Conservation (phyloP, 2,797 vertebrate species). For the Netta rufina region DNA sequence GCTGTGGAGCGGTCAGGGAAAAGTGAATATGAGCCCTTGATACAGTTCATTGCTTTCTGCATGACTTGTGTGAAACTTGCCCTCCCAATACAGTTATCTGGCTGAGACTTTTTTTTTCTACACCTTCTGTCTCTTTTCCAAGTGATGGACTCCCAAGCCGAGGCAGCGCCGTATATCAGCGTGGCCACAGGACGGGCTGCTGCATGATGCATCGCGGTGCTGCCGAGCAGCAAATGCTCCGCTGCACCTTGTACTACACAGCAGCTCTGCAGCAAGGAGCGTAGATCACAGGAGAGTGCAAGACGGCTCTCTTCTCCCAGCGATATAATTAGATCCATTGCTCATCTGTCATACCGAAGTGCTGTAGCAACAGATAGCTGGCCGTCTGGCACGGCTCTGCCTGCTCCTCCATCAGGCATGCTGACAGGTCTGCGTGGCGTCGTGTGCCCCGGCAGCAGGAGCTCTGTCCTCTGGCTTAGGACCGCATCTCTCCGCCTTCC, state of each 20-base stretch:
- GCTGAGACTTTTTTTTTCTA: slow-evolving; percentile 47
- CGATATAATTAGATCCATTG: slow-evolving; percentile 70
- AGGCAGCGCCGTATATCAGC: neutral
- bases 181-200: neutral
- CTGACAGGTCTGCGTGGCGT: slow-evolving; percentile 13
- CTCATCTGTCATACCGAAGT: slow-evolving; percentile 71
- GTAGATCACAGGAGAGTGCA: slow-evolving; percentile 41
- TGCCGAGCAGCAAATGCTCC: neutral
- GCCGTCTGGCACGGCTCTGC: slow-evolving; percentile 58
- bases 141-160: slow-evolving; percentile 1
- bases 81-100: neutral
- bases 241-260: neutral
- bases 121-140: slow-evolving; percentile 10
- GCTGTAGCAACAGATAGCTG: slow-evolving; percentile 52
- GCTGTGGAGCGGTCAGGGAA: neutral
- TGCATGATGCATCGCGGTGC: neutral
- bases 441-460: slow-evolving; percentile 38
- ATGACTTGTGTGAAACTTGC: neutral
- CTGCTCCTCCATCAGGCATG: slow-evolving; percentile 34
- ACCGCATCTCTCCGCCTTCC: neutral
- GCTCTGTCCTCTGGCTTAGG: slow-evolving; percentile 35
- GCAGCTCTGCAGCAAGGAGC: slow-evolving; percentile 2
- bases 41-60: slow-evolving; percentile 16
- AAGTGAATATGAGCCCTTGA: neutral
- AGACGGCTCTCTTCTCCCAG: slow-evolving; percentile 45